Conservation (phyloP, 2,797 vertebrate genomes). For the Enoplosus armatus region DNA sequence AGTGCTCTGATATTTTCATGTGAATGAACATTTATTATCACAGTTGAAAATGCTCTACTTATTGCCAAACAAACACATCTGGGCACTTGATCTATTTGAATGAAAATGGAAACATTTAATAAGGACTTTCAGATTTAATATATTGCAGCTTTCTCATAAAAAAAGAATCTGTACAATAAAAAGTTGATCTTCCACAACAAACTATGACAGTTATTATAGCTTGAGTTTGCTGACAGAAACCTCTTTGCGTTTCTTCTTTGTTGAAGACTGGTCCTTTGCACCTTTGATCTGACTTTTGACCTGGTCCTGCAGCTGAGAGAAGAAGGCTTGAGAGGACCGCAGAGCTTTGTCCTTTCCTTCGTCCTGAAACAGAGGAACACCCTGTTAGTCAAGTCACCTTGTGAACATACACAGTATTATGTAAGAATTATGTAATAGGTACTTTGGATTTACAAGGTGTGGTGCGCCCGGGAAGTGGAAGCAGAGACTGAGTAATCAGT, state of each 20-base stretch:
- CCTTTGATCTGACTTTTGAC: slow-evolving; percentile 94
- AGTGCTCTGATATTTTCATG: background rate
- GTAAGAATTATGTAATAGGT: background rate
- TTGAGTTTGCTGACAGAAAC: slow-evolving; percentile 94
- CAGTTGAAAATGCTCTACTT: background rate
- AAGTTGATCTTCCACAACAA: slow-evolving; percentile 25
- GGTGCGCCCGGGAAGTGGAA: background rate
- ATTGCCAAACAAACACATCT: slow-evolving; percentile 13
- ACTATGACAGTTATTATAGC: slow-evolving; percentile 80
- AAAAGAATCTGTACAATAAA: slow-evolving; percentile 76
- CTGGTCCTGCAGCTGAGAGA: slow-evolving; percentile 97
- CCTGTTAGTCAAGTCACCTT: background rate
- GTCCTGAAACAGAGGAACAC: slow-evolving; percentile 83
- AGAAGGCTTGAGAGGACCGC: slow-evolving; percentile 95
- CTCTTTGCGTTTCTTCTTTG: slow-evolving; percentile 88
- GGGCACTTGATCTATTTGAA: slow-evolving; percentile 30
- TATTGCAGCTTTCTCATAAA: slow-evolving; percentile 52
- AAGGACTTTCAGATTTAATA: slow-evolving; percentile 50
- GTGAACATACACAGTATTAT: background rate
- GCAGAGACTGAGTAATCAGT: background rate
- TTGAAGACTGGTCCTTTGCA: slow-evolving; percentile 85
- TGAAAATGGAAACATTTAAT: slow-evolving; percentile 53
- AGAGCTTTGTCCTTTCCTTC: slow-evolving; percentile 95
- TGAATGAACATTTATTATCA: slow-evolving; percentile 8
- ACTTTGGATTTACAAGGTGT: slow-evolving; percentile 8